Base-by-base conservation (phyloP, 2,888 invertebrate genomes). In the Sarcophaga variegata region DNA sequence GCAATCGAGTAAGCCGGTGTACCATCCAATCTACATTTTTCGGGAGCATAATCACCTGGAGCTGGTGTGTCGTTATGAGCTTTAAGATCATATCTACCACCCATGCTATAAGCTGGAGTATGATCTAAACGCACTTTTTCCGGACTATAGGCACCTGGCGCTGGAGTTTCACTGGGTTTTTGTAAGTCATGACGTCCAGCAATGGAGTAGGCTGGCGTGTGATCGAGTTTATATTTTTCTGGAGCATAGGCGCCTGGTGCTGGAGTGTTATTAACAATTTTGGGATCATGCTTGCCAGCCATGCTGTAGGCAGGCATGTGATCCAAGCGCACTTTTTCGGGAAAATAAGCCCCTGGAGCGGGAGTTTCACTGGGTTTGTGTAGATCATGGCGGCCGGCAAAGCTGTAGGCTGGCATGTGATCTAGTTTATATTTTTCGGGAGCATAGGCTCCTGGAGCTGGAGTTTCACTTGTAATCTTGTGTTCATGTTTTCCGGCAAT, bases 331-430 rank as follows among this genome's bases (percentile, higher is more conserved):
- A 94, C 92, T 88, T 95, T 95, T 89, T 96, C 96, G 0, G 95
- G 95, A 89, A 92, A 76, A 89, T 96, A 96, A n/a, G 94, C 94
- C 71, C 95, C 95, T 25, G 96, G 96, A 17, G 95, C 91, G 49
- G 93, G 91, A 0, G 89, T 89, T 87, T 95, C 94, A 89, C 95
- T 95, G 22, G 95, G 93, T 90, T 95, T 95, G 86, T 95, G 95
- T 2, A 92, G 91, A 89, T 95, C 94, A 54, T 95, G 95, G 92
- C 96, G 96, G 83, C 96, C 94, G 63, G 96, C 96, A 91, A 97
- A 95, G 0, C 96, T 96, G 91, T 95, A 96, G 90, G 91, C 79
- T 0, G 91, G 91, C 3, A 86, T 88, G n/a, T 88, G 83, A 95
- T 96, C 72, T 4, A 89, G 95, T 95, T 22, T 82, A 4, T 94